Evolutionary conservation across 2,888 invertebrate genomes (phyloP), one percentile per base, ranked within the genome.

Genomic region (Hirtodrosophila confusa): DNA sequence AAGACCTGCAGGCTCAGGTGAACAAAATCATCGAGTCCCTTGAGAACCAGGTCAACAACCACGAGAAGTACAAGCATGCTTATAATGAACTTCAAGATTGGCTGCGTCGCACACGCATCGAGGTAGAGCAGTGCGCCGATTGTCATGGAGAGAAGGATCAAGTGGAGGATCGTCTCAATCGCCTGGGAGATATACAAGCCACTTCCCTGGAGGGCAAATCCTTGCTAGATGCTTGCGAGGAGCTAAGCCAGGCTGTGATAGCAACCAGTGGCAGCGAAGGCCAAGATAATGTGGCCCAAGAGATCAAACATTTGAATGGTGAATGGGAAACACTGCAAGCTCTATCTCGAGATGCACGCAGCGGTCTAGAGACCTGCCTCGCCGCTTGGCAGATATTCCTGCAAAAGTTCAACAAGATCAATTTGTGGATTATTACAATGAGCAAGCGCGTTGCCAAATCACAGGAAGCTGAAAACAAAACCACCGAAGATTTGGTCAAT

Each of bases 111-210:
- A 94, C 95, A 11, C 94, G 96, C 86, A 93, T 96, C n/a, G 95
- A 96, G 75, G 94, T 97, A 29, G 97, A 97, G 87, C 95, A 96
- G 79, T 95, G 95, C 76, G 95, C 96, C 3, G 97, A 97, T 90
- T 95, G 96, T 0, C 97, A 97, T 88, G 97, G 97, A 3, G 97
- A 98, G 88, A 95, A 96, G 77, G 94, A 95, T 49, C 94, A 94
- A 54, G 95, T 96, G 0, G 93, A 95, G 58, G 94, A 95, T 78
- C 96, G 97, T 89, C 94, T 96, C 31, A 94, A 94, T 48, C 95
- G 94, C 84, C 94, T 97, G 27, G 93, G 94, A 51, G 94, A 95
- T 76, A 94, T 97, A 48, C 93, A 94, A 8, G 92, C 93, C 17
- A 93, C 94, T 0, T 92, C 97, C 68, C 93, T 95, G 0, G 94